Evolutionary conservation across 2,797 vertebrate genomes (phyloP).

Genomic region (Limosa lapponica): DNA sequence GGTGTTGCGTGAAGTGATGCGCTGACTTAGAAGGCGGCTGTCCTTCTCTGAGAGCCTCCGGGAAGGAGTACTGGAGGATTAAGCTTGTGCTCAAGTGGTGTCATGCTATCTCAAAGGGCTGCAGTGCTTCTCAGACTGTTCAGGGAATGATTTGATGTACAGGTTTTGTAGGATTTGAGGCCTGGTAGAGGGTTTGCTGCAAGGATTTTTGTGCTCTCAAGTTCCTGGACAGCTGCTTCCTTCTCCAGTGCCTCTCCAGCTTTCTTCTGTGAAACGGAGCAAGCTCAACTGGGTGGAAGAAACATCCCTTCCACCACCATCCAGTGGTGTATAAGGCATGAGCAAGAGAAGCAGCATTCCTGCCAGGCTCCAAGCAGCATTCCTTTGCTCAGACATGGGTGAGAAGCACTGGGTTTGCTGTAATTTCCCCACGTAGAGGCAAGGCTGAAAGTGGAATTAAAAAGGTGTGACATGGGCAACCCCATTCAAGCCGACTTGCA

Average conservation of each 20-base stretch:
- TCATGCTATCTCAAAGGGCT: background rate
- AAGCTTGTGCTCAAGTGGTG: background rate
- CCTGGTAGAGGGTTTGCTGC: background rate
- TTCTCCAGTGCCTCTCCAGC: background rate
- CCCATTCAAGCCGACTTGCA: background rate
- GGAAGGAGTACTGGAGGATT: background rate
- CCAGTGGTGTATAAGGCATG: background rate
- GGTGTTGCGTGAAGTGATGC: background rate
- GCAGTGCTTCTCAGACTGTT: background rate
- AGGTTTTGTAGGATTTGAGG: background rate
- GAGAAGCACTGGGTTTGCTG: background rate
- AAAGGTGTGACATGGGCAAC: background rate
- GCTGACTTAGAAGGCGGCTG: background rate
- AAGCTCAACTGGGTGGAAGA: background rate
- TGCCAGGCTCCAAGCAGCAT: background rate
- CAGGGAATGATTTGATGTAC: background rate
- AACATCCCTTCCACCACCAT: background rate
- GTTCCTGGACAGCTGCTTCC: background rate
- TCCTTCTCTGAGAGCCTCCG: background rate
- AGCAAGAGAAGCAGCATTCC: background rate
- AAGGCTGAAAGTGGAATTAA: background rate
- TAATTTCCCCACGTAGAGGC: accelerated
- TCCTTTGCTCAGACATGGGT: accelerated
- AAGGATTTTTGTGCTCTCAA: background rate
- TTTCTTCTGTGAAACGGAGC: background rate